phyloP scores from a whole-genome alignment of 2,113 vertebrate species.

The Urocitellus parryii region DNA sequence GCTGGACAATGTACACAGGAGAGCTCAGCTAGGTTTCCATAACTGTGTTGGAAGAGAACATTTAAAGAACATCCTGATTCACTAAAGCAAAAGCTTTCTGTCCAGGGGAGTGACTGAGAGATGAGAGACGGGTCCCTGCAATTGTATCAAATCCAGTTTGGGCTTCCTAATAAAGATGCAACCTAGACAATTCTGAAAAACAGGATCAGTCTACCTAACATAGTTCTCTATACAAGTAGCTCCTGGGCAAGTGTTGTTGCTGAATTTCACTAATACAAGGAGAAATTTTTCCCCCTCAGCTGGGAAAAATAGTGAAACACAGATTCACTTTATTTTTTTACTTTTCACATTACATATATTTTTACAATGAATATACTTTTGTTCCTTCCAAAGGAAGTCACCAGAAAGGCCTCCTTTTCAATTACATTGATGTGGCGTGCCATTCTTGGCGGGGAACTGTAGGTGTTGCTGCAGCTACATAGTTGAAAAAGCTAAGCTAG shows the following conservation, averaged over 20 bases:
- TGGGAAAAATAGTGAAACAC: not conserved
- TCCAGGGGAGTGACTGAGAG: not conserved
- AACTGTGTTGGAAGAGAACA: not conserved
- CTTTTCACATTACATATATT: conserved; percentile 2
- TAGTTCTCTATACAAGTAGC: not conserved
- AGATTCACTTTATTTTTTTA: conserved; percentile 30
- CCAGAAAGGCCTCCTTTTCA: not conserved
- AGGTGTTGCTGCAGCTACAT: conserved; percentile 86
- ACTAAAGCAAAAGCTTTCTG: not conserved
- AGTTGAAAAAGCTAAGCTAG: conserved; percentile 58
- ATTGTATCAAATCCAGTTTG: not conserved
- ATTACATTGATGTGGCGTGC: conserved; percentile 53
- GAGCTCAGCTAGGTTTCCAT: not conserved
- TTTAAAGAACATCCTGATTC: not conserved
- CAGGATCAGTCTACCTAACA: not conserved
- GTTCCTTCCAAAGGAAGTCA: not conserved
- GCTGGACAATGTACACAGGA: not conserved
- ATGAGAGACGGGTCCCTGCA: not conserved
- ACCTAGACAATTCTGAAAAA: not conserved
- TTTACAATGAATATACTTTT: not conserved
- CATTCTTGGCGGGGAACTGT: conserved; percentile 83
- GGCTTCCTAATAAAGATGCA: not conserved
- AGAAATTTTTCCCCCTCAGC: not conserved
- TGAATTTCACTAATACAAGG: not conserved
- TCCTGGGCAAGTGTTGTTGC: not conserved